phyloP scores from a whole-genome alignment of 1,140 invertebrate genomes.

The Camponotus floridanus region DNA sequence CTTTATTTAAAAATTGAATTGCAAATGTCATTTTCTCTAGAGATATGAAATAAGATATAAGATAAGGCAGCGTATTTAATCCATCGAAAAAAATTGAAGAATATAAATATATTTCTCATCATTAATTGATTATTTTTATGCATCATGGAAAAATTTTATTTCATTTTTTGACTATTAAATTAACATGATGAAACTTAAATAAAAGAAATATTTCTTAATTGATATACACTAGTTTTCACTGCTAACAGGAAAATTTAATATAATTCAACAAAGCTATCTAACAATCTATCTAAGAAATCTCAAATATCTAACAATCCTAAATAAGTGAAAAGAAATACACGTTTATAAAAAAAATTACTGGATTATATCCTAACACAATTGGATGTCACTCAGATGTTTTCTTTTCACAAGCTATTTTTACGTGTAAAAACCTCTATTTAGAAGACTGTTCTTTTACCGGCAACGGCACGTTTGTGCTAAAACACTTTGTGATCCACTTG shows the following conservation, averaged over 20 bases:
- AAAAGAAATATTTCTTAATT: no score
- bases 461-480: background rate
- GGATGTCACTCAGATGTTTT: slow-evolving; percentile 26
- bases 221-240: no score
- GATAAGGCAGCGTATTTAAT: no score
- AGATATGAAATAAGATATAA: no score
- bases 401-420: slow-evolving; percentile 1
- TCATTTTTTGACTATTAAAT: background rate
- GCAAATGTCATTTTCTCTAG: no score
- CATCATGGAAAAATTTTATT: no score
- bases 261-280: background rate
- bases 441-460: background rate
- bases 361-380: background rate
- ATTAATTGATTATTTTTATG: no score
- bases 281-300: no score
- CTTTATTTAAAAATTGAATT: no score
- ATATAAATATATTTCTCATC: background rate
- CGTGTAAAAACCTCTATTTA: slow-evolving; percentile 38
- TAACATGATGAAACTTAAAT: no score
- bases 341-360: background rate
- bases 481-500: background rate
- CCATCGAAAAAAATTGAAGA: background rate
- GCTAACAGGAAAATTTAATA: background rate
- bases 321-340: background rate
- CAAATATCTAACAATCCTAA: background rate